Conservation (phyloP, 2,113 vertebrate genomes). For the Marmota monax region DNA sequence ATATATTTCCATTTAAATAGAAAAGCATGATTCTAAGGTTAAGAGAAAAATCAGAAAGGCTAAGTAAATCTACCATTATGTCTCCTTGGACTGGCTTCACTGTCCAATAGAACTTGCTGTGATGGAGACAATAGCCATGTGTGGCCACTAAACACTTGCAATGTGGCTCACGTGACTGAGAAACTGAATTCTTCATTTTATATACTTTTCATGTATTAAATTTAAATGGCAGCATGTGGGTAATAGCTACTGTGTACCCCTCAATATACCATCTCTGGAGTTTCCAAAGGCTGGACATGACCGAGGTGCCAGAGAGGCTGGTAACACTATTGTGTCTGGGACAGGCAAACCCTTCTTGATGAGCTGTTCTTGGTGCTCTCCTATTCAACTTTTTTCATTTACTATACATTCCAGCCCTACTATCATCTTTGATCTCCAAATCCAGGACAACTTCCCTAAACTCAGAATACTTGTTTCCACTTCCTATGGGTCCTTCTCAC, state of each 20-base stretch:
- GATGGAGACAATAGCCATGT: neutral
- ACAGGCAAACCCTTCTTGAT: neutral
- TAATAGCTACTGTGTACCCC: neutral
- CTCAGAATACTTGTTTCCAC: neutral
- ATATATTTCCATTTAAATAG: slow-evolving; percentile 68
- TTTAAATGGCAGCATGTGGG: neutral
- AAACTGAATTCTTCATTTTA: neutral
- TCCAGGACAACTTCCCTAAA: neutral
- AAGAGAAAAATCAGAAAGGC: slow-evolving; percentile 18
- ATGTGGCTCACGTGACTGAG: neutral
- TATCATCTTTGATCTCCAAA: neutral
- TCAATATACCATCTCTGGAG: neutral
- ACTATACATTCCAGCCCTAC: neutral
- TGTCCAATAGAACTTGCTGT: neutral
- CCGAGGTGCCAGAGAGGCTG: neutral
- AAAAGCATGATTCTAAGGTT: slow-evolving; percentile 51
- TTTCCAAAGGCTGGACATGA: neutral
- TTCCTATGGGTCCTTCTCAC: neutral
- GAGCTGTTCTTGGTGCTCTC: too few species aligned
- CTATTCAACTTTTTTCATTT: neutral
- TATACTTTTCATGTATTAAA: neutral
- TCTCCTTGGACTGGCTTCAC: neutral
- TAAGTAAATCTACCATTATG: neutral
- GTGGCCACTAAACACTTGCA: neutral
- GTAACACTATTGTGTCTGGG: neutral